Percentiles rank a stretch among this genome's conserved stretches.
Conservation (phyloP, 2,113 vertebrate genomes). For the Theristicus caerulescens region DNA sequence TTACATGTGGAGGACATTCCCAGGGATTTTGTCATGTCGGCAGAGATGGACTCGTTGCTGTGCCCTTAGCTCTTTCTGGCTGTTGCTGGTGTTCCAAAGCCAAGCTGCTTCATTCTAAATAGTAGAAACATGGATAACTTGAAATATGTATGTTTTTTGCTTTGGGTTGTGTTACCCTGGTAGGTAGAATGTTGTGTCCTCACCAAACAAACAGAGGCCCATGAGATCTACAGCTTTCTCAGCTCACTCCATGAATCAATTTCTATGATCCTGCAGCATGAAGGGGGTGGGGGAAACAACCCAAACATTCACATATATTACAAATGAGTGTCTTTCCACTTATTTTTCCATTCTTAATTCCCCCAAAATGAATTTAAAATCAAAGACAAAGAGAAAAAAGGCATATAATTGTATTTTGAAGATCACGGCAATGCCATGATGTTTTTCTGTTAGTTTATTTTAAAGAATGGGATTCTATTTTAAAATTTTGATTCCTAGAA, state of each 20-base stretch:
- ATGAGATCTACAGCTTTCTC: not conserved
- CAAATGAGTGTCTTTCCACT: not conserved
- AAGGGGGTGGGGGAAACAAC: fast-evolving
- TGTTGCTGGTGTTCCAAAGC: not conserved
- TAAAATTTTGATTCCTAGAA: not conserved
- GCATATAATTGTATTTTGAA: not conserved
- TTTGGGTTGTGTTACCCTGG: not conserved
- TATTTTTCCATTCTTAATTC: not conserved
- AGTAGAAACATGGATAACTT: not conserved
- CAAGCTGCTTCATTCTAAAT: not conserved
- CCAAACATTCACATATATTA: not conserved
- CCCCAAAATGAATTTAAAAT: not conserved
- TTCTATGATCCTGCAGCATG: not conserved
- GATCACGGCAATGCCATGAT: not conserved
- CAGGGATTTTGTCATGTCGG: not conserved
- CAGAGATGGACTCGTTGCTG: not conserved
- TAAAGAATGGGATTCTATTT: not conserved
- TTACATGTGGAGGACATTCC: not conserved
- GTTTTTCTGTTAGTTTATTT: not conserved
- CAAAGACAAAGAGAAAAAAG: not conserved
- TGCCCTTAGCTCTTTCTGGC: not conserved
- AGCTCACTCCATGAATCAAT: not conserved
- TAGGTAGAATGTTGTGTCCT: not conserved
- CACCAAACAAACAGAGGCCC: not conserved
- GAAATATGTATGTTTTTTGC: not conserved